Evolutionary conservation across 2,888 invertebrate genomes (phyloP).

Genomic region (Mystacides longicornis): DNA sequence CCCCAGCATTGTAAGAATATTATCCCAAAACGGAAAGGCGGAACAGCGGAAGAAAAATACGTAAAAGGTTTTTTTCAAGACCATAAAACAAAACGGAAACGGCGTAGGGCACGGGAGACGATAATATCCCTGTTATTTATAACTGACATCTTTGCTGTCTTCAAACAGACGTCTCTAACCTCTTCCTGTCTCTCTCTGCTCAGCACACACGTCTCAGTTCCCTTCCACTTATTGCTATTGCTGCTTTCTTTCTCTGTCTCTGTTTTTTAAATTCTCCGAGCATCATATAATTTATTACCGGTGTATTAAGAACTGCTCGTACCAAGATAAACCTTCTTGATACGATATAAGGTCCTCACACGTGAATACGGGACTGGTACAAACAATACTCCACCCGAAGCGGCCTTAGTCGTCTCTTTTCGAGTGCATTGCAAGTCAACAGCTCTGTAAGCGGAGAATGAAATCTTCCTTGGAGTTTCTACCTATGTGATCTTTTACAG

Average conservation of each 20-base stretch:
- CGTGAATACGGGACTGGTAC: too few species aligned
- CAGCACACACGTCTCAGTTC: too few species aligned
- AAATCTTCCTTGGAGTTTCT: too few species aligned
- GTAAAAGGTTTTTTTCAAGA: constrained; percentile 21
- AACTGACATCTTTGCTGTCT: constrained; percentile 22
- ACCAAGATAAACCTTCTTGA: too few species aligned
- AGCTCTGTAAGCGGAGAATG: too few species aligned
- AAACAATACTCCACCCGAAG: too few species aligned
- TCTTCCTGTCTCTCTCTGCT: not conserved
- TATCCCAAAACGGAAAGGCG: constrained; percentile 19
- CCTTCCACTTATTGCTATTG: not conserved
- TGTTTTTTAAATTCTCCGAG: not conserved
- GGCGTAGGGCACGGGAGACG: constrained; percentile 21
- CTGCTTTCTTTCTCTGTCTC: not conserved
- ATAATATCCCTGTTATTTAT: constrained; percentile 26
- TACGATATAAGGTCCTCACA: too few species aligned
- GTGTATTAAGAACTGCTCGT: not conserved
- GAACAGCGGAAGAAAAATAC: constrained; percentile 17
- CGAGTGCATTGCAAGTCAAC: too few species aligned
- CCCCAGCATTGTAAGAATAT: constrained; percentile 19
- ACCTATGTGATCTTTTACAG: too few species aligned
- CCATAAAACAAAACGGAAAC: constrained; percentile 26
- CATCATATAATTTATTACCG: not conserved
- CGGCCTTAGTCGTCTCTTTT: too few species aligned
- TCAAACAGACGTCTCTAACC: constrained; percentile 9